Evolutionary conservation across 2,797 vertebrate genomes (phyloP).

Genomic region (Naso thynnoides): DNA sequence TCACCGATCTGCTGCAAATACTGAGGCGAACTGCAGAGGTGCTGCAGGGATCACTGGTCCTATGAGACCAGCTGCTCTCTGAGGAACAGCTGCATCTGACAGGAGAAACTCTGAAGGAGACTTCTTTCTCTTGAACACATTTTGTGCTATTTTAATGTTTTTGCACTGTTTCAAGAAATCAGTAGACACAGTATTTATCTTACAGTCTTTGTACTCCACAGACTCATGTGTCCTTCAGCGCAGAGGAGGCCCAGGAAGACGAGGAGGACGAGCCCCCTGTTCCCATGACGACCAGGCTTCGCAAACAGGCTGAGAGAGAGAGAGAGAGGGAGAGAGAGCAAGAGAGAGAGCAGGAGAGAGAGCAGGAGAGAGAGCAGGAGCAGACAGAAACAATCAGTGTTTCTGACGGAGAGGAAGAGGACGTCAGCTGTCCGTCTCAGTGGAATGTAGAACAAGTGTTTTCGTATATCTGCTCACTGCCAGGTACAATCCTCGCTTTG

Average conservation of each 20-base stretch:
- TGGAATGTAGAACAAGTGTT: slow-evolving; percentile 94
- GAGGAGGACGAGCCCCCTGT: slow-evolving; percentile 83
- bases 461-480: slow-evolving; percentile 90
- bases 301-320: slow-evolving; percentile 86
- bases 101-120: neutral
- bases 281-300: slow-evolving; percentile 92
- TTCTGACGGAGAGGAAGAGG: slow-evolving; percentile 78
- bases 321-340: slow-evolving; percentile 70
- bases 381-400: slow-evolving; percentile 79
- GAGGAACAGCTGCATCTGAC: slow-evolving; percentile 11
- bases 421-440: slow-evolving; percentile 83
- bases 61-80: slow-evolving; percentile 10
- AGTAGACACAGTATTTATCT: neutral
- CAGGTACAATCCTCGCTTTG: slow-evolving; percentile 82
- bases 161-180: neutral
- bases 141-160: neutral
- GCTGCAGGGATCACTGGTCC: slow-evolving; percentile 37
- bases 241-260: slow-evolving; percentile 45
- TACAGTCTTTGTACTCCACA: slow-evolving; percentile 35
- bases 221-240: slow-evolving; percentile 34
- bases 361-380: slow-evolving; percentile 10
- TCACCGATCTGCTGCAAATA: slow-evolving; percentile 10
- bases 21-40: neutral
- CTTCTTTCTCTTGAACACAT: neutral
- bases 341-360: slow-evolving; percentile 55